Conservation (phyloP, 2,797 vertebrate genomes). For the Nyctalus aviator region DNA sequence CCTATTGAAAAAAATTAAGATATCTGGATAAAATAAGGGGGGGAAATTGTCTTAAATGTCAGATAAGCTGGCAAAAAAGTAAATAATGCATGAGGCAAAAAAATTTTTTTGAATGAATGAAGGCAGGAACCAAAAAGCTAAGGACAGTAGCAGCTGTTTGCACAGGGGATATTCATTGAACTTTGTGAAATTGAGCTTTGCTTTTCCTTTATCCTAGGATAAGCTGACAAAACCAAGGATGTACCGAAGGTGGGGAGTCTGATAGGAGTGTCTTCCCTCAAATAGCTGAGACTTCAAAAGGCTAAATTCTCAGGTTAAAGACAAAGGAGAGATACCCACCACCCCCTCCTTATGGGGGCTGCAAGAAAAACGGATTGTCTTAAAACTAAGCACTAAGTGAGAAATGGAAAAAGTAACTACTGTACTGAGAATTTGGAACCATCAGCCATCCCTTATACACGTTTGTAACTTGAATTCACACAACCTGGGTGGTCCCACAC, state of each 20-base stretch:
- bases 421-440: background rate
- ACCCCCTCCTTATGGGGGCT: background rate
- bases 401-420: constrained; percentile 9
- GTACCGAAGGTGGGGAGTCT: background rate
- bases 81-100: background rate
- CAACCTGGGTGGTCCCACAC: background rate
- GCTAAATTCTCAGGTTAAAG: background rate
- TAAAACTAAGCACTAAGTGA: background rate
- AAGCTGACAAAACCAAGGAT: background rate
- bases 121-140: background rate
- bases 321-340: background rate
- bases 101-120: background rate
- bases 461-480: background rate
- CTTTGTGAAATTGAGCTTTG: background rate
- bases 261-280: background rate
- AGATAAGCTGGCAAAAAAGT: background rate
- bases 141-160: background rate
- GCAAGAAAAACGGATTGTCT: background rate
- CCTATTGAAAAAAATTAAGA: constrained; percentile 20
- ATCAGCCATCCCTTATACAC: background rate
- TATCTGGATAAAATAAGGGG: background rate
- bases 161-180: background rate
- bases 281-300: background rate
- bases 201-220: background rate
- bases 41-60: background rate